These are phyloP conservation scores for Furcifer pardalis DNA, from an alignment of 2,797 vertebrate species.

Conservation along the genomic window DNA sequence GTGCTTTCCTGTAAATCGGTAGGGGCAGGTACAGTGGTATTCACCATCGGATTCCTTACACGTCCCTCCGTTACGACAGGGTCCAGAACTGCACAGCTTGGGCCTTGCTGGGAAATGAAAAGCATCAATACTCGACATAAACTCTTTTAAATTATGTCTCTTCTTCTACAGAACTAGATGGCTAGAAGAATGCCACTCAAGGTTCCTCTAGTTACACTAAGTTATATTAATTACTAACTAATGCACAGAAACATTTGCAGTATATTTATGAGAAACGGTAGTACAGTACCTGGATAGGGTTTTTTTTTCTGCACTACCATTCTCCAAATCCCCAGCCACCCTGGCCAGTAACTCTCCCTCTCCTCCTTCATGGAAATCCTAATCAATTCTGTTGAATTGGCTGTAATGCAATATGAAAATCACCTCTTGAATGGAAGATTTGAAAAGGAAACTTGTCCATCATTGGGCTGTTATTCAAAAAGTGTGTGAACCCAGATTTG, in stretches of 20 bases:
- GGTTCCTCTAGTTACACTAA: neutral
- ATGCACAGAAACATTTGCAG: neutral
- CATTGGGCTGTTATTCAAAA: too few relatives aligned
- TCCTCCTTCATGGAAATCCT: neutral
- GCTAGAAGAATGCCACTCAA: neutral
- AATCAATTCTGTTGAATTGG: neutral
- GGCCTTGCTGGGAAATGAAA: constrained; percentile 83
- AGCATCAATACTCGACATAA: neutral
- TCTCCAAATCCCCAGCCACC: too few relatives aligned
- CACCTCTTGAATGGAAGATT: neutral
- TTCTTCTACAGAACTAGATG: neutral
- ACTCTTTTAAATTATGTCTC: neutral
- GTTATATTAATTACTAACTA: neutral
- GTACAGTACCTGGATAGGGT: too few relatives aligned
- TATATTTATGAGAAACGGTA: neutral
- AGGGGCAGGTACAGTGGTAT: constrained; percentile 92
- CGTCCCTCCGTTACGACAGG: constrained; percentile 94
- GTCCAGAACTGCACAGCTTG: constrained; percentile 87
- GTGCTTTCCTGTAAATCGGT: constrained; percentile 93
- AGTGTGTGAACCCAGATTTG: neutral
- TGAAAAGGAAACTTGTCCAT: neutral
- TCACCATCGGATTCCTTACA: constrained; percentile 87
- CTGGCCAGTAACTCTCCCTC: too few relatives aligned
- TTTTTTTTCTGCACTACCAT: too few relatives aligned
- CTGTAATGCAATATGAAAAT: neutral